Evolutionary conservation across 2,797 vertebrate genomes (phyloP).

Genomic region (Chaetophractus vellerosus): DNA sequence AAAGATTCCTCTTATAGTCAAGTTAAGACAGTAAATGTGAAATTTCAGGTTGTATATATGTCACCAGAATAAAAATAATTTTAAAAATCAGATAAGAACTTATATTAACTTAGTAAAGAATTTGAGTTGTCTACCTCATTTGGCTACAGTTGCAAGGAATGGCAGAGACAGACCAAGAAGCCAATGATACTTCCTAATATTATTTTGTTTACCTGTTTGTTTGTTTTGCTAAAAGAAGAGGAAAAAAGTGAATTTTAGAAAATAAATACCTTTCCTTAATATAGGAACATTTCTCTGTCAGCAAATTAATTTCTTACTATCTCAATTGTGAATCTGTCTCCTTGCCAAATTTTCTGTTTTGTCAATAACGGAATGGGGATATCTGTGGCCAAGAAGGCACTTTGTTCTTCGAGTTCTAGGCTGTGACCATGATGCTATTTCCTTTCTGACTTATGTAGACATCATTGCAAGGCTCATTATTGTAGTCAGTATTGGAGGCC

Average conservation of each 20-base stretch:
- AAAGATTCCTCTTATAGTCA: not conserved
- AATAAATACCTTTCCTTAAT: not conserved
- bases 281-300: not conserved
- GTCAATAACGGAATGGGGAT: not conserved
- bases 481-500: too few species aligned
- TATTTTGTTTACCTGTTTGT: not conserved
- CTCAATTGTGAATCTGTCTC: not conserved
- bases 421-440: accelerated
- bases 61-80: too few species aligned
- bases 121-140: not conserved
- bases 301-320: not conserved
- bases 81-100: not conserved
- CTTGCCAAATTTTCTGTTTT: not conserved
- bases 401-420: not conserved
- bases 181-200: not conserved
- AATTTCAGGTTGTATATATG: too few species aligned
- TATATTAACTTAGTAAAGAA: not conserved
- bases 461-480: not conserved
- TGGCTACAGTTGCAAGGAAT: not conserved
- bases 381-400: accelerated
- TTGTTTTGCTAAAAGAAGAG: not conserved
- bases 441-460: not conserved
- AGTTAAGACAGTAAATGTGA: too few species aligned
- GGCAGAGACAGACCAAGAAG: not conserved
- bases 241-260: constrained; percentile 22